Conservation (phyloP, 2,888 invertebrate genomes). For the Lasiommata megera region DNA sequence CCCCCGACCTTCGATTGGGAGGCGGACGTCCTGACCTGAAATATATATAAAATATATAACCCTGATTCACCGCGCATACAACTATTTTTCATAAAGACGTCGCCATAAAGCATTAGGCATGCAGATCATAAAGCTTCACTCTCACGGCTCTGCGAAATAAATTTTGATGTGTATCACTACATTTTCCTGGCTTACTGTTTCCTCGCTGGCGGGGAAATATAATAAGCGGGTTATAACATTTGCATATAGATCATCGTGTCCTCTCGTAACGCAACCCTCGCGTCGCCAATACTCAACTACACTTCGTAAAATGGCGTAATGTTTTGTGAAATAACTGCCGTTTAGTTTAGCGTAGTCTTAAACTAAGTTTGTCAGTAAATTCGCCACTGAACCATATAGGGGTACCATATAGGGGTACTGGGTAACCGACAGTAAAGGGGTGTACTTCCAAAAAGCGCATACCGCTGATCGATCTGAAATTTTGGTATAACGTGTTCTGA, state of each 20-base stretch:
- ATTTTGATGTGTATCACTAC: slow-evolving; percentile 66
- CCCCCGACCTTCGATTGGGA: too few species aligned
- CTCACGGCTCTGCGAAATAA: slow-evolving; percentile 55
- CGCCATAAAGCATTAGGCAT: slow-evolving; percentile 14
- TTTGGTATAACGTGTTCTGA: too few species aligned
- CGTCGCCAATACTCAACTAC: slow-evolving; percentile 58
- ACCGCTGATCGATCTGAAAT: too few species aligned
- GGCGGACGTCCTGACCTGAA: too few species aligned
- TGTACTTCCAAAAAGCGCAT: too few species aligned
- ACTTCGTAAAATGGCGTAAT: slow-evolving; percentile 58
- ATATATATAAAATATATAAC: background rate
- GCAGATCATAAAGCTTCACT: slow-evolving; percentile 43
- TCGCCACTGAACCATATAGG: too few species aligned
- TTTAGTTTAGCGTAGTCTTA: too few species aligned
- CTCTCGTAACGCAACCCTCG: slow-evolving; percentile 45
- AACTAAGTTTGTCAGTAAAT: too few species aligned
- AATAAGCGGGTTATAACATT: slow-evolving; percentile 79
- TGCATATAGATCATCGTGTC: slow-evolving; percentile 77
- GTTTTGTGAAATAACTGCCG: slow-evolving; percentile 29
- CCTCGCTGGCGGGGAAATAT: slow-evolving; percentile 63
- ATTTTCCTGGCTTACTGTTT: slow-evolving; percentile 63
- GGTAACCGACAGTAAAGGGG: too few species aligned
- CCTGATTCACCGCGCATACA: background rate
- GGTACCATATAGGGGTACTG: too few species aligned
- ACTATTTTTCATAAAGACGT: slow-evolving; percentile 19